These are phyloP conservation scores for Melinaea marsaeus DNA, from an alignment of 2,888 invertebrate species.

Conservation along the genomic window DNA sequence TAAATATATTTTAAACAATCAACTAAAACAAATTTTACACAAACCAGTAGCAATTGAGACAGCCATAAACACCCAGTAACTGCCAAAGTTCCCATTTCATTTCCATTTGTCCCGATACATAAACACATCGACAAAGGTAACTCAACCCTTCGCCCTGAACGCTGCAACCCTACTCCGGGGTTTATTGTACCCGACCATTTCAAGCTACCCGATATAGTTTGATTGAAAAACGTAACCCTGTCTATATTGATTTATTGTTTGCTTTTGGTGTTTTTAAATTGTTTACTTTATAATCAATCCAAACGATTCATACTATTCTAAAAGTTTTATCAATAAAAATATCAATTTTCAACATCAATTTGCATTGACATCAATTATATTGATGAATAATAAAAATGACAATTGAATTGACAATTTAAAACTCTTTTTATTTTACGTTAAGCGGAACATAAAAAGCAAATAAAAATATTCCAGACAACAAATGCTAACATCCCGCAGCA, in stretches of 20 bases:
- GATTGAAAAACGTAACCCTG: background rate
- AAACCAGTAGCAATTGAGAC: background rate
- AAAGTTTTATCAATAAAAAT: too few relatives aligned
- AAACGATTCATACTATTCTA: too few relatives aligned
- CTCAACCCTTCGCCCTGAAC: conserved; percentile 3
- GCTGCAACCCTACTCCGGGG: background rate
- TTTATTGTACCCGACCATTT: background rate
- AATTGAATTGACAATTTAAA: too few relatives aligned
- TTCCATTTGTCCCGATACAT: conserved; percentile 1
- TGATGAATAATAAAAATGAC: too few relatives aligned
- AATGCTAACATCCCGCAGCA: conserved; percentile 12
- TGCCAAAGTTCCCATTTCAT: background rate
- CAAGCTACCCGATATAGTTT: background rate
- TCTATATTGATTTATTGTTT: background rate
- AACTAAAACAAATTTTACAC: background rate
- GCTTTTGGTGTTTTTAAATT: too few relatives aligned
- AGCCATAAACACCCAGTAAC: conserved; percentile 2
- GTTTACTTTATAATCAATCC: background rate
- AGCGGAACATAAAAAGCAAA: background rate
- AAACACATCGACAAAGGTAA: background rate
- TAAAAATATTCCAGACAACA: conserved; percentile 7
- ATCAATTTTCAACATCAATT: too few relatives aligned
- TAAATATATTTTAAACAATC: conserved; percentile 1
- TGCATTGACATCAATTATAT: too few relatives aligned
- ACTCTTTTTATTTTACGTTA: too few relatives aligned